phyloP scores from a whole-genome alignment of 2,797 vertebrate species.

The Neoniphon sammara region DNA sequence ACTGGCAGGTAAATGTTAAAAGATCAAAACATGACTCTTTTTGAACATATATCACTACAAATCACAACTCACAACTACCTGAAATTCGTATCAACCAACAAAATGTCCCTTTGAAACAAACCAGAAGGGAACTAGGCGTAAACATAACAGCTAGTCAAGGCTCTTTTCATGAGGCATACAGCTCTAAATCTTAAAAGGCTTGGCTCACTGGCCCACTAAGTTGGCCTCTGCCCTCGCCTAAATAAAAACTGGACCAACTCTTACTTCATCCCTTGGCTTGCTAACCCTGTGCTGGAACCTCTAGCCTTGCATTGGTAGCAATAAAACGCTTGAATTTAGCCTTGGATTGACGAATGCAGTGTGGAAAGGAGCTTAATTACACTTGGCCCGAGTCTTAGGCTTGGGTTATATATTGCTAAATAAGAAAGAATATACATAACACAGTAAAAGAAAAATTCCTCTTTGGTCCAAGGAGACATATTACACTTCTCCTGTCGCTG shows the following conservation, averaged over 20 bases:
- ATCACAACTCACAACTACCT: no score
- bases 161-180: neutral
- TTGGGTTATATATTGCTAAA: constrained; percentile 26
- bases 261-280: no score
- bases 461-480: constrained; percentile 32
- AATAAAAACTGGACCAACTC: no score
- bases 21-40: neutral
- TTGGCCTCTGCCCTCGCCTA: neutral
- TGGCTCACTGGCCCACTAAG: neutral
- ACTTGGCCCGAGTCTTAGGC: constrained; percentile 27
- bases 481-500: constrained; percentile 14
- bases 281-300: constrained; percentile 12
- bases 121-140: neutral
- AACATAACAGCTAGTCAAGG: neutral
- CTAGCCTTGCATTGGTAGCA: constrained; percentile 10
- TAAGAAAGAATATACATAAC: constrained; percentile 41
- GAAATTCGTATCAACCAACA: no score
- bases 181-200: neutral
- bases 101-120: neutral
- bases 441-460: constrained; percentile 16
- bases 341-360: constrained; percentile 36
- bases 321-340: constrained; percentile 28
- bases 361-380: constrained; percentile 36
- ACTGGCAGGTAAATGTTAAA: neutral
- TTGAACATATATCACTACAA: neutral